Evolutionary conservation across 1,140 invertebrate species (phyloP).

Genomic region (Delia radicum): DNA sequence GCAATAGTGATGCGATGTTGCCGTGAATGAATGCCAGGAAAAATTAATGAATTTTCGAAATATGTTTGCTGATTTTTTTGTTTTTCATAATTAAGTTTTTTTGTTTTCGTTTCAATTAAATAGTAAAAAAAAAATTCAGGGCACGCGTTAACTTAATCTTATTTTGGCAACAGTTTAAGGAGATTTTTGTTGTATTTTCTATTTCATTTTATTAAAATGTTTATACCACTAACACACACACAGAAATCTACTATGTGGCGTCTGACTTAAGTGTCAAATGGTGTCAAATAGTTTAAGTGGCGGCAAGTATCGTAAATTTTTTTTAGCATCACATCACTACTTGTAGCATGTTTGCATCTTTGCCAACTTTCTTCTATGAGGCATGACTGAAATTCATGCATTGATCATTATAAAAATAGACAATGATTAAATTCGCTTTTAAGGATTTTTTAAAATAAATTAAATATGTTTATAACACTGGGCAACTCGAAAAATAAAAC

Average conservation of each 20-base stretch:
- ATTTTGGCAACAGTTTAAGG: not conserved
- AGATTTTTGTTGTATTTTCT: not conserved
- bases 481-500: too few species aligned
- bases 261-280: conserved; percentile 1
- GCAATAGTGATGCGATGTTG: not conserved
- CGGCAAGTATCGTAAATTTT: not conserved
- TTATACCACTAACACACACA: too few species aligned
- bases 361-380: not conserved
- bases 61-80: not conserved
- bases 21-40: not conserved
- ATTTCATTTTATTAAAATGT: not conserved
- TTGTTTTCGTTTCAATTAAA: too few species aligned
- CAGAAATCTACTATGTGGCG: not conserved
- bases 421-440: not conserved
- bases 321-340: not conserved
- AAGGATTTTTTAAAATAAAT: not conserved
- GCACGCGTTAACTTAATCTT: not conserved
- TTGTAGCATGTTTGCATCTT: not conserved
- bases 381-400: not conserved
- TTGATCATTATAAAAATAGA: not conserved
- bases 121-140: too few species aligned
- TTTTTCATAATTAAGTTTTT: too few species aligned
- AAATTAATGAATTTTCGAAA: too few species aligned
- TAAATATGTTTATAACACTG: too few species aligned
- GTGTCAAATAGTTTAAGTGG: conserved; percentile 1